Base-by-base conservation (phyloP, 2,888 invertebrate species). In the Troides oblongomaculatus region DNA sequence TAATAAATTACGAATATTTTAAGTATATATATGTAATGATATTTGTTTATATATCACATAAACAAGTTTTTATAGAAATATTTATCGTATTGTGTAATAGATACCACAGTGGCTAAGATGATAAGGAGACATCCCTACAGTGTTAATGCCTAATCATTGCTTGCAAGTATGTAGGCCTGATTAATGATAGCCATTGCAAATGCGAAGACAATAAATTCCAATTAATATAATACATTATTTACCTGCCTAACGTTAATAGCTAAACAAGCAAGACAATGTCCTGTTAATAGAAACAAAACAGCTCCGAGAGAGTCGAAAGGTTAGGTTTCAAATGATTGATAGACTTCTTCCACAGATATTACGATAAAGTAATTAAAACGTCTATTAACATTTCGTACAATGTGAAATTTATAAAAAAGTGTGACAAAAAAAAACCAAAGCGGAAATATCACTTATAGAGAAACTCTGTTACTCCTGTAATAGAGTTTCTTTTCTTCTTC, bases 211-310 rank as follows among this genome's bases (percentile, higher is more conserved):
- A 81, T 82, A 79, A 80, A 81, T 81, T 77, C 78, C 74, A 76
- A 82, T 80, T 81, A 79, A 80, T 80, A 76, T 79, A 79, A 76
- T 76, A 75, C 77, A 82, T 82, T 80, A 77, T 75, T 81, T 76
- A 77, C 73, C 72, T 73, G 71, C 75, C 72, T 74, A 73, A 74
- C 77, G 75, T 66, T 76, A 73, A 74, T 74, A 75, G 74, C 76
- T 72, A 74, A 64, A 78, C 76, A 74, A 74, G 74, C 72, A 71
- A 73, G 72, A 74, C 72, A 64, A 65, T 69, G 57, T 62, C 30
- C 39, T 59, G 14, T 10, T 36, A 36, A 66, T 53, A 66, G 66
- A 61, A 66, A 36, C 30, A 6, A 65, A 46, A 72, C 72, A 69
- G 71, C 74, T 64, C 72, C 72, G 56, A 46, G 46, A 57, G 25